Evolutionary conservation across 2,113 vertebrate genomes (phyloP), one percentile per base, ranked within the genome.

Genomic region (Forbesichthys agassizii): DNA sequence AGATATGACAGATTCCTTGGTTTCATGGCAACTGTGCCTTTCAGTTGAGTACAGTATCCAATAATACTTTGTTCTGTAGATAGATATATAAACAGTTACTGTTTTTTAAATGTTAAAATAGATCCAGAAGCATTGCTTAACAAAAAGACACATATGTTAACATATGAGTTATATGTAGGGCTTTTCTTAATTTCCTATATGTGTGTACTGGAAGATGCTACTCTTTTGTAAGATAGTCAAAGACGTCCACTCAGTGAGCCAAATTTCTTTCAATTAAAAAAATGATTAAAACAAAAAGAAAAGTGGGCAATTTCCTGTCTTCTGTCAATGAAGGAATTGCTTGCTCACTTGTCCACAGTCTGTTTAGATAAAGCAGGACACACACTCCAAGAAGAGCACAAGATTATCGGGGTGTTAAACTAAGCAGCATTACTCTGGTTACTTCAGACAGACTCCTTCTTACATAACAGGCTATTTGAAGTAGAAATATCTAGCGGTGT

Each of bases 331-430:
- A 60, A 60, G 18, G 11, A 33, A 56, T 66, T 66, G 36, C 76
- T 27, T 71, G 63, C 76, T 82, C 73, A 74, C 9, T 84, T 76
- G 78, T 56, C 48, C 53, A 51, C 16, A 51, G 53, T 69, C 75
- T 86, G 73, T 81, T 82, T 75, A 82, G 84, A 88, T 79, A 85
- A 83, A 88, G 76, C 69, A 80, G 88, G 79, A 84, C 86, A 74
- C 86, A 74, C 79, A 67, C 75, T 81, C 52, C 42, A 78, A 83
- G 84, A 74, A 74, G 82, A 83, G 74, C 73, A 88, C 66, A 74
- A 88, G 90, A 91, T 93, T 90, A 91, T 80, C 79, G 80, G 78
- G 84, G 88, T 88, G 88, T 93, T 92, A 90, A 84, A 80, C 79
- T 91, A 91, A 92, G 90, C 86, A 78, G 86, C 64, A 80, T 92